These are phyloP conservation scores for Leucophenga varia DNA, from an alignment of 1,140 invertebrate species.

Conservation along the genomic window DNA sequence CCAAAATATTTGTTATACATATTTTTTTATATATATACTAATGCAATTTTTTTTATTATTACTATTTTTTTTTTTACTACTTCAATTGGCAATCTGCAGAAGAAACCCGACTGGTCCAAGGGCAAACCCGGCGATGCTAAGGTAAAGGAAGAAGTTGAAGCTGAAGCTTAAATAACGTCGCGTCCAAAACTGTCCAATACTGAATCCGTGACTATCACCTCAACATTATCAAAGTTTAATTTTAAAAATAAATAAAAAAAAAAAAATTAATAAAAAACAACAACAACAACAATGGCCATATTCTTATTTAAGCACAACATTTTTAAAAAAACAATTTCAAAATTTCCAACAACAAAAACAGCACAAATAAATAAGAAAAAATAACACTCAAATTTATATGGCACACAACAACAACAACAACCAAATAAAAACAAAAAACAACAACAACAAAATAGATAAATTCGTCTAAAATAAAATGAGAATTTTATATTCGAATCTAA, in stretches of 20 bases:
- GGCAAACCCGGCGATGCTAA: conserved; percentile 78
- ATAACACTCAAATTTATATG: conserved; percentile 14
- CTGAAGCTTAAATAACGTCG: conserved; percentile 64
- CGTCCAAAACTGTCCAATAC: conserved; percentile 43
- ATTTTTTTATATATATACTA: conserved; percentile 1
- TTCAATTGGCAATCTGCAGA: conserved; percentile 62
- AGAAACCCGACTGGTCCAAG: conserved; percentile 90
- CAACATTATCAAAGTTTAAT: conserved; percentile 45
- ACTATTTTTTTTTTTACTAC: conserved; percentile 16
- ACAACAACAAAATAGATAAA: not conserved
- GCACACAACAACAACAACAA: conserved; percentile 4
- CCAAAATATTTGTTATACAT: conserved; percentile 9
- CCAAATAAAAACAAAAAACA: not conserved
- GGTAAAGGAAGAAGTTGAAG: conserved; percentile 85
- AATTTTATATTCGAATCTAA: conserved; percentile 3
- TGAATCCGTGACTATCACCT: conserved; percentile 50
- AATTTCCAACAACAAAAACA: conserved; percentile 28
- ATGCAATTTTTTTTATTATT: conserved; percentile 14
- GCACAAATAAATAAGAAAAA: conserved; percentile 28
- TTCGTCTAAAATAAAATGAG: not conserved
- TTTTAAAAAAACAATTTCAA: conserved; percentile 17
- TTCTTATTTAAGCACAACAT: too few species aligned
- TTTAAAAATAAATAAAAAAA: conserved; percentile 33
- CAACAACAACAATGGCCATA: conserved; percentile 28
- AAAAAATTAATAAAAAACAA: conserved; percentile 23